Evolutionary conservation across 53 echinoderm and acorn worm species (phyloP).

Genomic region (Stichopus horrens): DNA sequence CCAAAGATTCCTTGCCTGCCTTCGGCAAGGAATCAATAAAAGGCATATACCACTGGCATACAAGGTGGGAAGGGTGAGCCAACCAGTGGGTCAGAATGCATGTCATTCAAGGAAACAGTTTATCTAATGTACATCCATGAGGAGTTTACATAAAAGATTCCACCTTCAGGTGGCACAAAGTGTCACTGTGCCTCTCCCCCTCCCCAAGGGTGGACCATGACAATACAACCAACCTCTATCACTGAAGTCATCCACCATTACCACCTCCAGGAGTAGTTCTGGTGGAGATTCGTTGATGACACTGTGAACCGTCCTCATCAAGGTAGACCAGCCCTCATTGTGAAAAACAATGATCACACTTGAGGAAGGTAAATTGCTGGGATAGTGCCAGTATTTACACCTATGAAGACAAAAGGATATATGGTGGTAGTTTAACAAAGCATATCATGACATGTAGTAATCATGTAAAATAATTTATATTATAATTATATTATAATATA

Average conservation of each 20-base stretch:
- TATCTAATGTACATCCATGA: too few species aligned
- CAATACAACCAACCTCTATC: conserved; percentile 71
- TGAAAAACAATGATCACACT: conserved; percentile 91
- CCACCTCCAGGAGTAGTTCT: conserved; percentile 72
- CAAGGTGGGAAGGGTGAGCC: too few species aligned
- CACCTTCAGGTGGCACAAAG: too few species aligned
- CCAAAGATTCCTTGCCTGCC: too few species aligned
- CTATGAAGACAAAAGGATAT: conserved; percentile 46
- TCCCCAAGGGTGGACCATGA: neutral
- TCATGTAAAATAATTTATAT: neutral
- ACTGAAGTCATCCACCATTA: conserved; percentile 97
- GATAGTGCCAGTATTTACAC: conserved; percentile 96
- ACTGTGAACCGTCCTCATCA: conserved; percentile 87
- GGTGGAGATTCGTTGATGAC: conserved; percentile 86
- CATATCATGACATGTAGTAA: neutral
- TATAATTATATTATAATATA: too few species aligned
- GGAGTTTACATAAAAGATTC: too few species aligned
- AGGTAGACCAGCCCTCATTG: conserved; percentile 96
- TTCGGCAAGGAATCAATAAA: too few species aligned
- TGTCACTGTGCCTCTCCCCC: neutral
- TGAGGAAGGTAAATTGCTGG: conserved; percentile 67
- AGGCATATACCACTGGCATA: too few species aligned
- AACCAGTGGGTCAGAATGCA: too few species aligned
- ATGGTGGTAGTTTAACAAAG: neutral
- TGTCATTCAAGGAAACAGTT: too few species aligned